Conservation (phyloP, 2,113 vertebrate genomes). For the Hippoglossus stenolepis region DNA sequence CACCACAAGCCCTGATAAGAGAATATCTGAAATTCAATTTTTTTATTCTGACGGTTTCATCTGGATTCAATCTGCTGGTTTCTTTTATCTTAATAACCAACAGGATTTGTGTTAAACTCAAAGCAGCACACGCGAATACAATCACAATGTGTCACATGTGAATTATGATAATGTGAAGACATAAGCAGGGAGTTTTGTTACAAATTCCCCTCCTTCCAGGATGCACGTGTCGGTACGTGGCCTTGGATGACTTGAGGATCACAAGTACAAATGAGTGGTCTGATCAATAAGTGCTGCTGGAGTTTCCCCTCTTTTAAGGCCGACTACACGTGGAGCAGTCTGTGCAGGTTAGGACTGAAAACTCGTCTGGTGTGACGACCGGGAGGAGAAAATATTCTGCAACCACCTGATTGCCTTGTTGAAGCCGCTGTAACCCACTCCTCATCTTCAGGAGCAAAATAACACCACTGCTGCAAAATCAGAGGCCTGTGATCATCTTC, state of each 20-base stretch:
- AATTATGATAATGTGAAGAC: too few relatives aligned
- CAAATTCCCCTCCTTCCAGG: background rate
- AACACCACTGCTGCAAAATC: background rate
- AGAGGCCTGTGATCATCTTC: background rate
- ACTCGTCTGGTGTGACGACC: background rate
- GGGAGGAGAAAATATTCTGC: background rate
- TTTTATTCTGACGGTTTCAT: background rate
- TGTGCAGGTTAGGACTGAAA: background rate
- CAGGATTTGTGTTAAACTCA: background rate
- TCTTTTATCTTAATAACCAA: background rate
- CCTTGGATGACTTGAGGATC: too few relatives aligned
- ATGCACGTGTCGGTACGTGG: background rate
- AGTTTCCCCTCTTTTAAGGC: too few relatives aligned
- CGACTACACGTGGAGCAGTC: too few relatives aligned
- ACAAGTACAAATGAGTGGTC: too few relatives aligned
- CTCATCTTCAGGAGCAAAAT: background rate
- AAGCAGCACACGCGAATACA: background rate
- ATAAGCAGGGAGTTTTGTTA: background rate
- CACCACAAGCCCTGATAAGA: background rate
- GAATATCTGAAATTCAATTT: background rate
- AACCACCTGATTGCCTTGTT: background rate
- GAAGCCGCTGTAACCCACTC: background rate
- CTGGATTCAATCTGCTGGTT: background rate
- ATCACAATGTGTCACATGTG: background rate
- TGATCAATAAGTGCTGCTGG: too few relatives aligned